These are phyloP conservation scores for Drosophila merina DNA, from an alignment of 2,888 invertebrate genomes.

Conservation along the genomic window DNA sequence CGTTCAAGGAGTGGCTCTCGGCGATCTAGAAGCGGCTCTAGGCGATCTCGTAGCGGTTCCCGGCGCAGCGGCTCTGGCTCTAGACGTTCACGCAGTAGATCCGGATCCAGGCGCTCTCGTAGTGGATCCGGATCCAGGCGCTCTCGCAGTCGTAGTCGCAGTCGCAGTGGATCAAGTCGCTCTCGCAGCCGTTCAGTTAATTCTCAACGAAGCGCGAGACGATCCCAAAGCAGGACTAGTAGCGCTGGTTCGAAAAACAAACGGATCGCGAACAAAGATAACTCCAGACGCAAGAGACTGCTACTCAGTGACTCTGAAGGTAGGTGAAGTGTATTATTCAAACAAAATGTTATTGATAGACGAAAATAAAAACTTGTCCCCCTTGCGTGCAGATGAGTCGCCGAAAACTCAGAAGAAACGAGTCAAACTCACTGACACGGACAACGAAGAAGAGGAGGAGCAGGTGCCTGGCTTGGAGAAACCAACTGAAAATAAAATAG, in stretches of 20 bases:
- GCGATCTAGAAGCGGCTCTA: constrained; percentile 41
- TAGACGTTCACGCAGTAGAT: constrained; percentile 48
- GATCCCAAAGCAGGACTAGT: constrained; percentile 42
- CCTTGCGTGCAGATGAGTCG: constrained; percentile 54
- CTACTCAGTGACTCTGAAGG: constrained; percentile 87
- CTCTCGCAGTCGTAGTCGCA: constrained; percentile 51
- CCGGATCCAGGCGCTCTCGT: constrained; percentile 56
- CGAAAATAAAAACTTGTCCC: neutral
- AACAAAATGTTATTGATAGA: neutral
- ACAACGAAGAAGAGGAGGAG: constrained; percentile 85
- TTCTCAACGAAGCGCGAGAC: constrained; percentile 7
- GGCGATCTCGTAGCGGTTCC: constrained; percentile 43
- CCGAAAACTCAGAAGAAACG: constrained; percentile 79
- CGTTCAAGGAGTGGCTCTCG: constrained; percentile 6
- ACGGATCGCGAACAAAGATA: constrained; percentile 55
- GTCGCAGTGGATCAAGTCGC: constrained; percentile 50
- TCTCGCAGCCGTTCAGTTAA: constrained; percentile 57
- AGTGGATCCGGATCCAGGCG: constrained; percentile 44
- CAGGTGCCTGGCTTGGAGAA: constrained; percentile 38
- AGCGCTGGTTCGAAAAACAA: constrained; percentile 46
- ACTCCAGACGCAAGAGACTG: constrained; percentile 29
- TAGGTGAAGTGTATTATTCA: constrained; percentile 51
- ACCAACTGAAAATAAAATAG: constrained; percentile 74
- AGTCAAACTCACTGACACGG: constrained; percentile 86
- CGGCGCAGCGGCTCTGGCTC: constrained; percentile 53